These are phyloP conservation scores for Rambutsinella grinnellia DNA, from an alignment of 2,888 invertebrate species.

Conservation along the genomic window DNA sequence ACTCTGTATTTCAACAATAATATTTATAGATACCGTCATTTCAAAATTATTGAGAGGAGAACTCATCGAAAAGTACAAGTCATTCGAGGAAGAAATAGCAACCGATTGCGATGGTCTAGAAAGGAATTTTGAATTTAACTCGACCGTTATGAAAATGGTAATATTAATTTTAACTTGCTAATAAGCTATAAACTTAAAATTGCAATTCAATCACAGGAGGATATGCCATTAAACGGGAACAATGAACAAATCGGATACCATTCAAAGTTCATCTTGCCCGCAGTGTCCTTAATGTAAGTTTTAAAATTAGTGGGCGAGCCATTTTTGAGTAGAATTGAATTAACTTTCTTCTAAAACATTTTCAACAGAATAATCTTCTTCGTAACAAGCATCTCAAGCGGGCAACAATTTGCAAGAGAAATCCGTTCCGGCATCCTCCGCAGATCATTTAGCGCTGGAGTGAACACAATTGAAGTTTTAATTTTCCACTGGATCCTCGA, in stretches of 20 bases:
- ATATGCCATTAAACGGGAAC: slow-evolving; percentile 5
- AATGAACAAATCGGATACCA: slow-evolving; percentile 15
- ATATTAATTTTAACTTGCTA: neutral
- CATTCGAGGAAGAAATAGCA: slow-evolving; percentile 37
- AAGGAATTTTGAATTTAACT: slow-evolving; percentile 24
- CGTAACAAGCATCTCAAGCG: slow-evolving; percentile 38
- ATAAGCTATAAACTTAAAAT: too few relatives aligned
- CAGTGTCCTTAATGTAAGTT: slow-evolving; percentile 24
- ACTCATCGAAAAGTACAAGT: slow-evolving; percentile 37
- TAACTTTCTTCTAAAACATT: neutral
- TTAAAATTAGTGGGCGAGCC: neutral
- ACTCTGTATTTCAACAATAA: neutral
- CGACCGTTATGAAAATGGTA: slow-evolving; percentile 46
- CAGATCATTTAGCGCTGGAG: slow-evolving; percentile 35
- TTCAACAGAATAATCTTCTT: slow-evolving; percentile 38
- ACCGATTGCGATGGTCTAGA: slow-evolving; percentile 43
- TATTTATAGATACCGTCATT: slow-evolving; percentile 28
- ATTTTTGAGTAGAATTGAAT: too few relatives aligned
- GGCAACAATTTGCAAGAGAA: slow-evolving; percentile 26
- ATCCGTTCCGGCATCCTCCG: slow-evolving; percentile 24
- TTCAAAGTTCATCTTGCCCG: slow-evolving; percentile 29
- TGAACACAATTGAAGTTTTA: slow-evolving; percentile 30
- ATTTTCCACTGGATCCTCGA: slow-evolving; percentile 40
- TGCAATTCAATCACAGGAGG: slow-evolving; percentile 25
- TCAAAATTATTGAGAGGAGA: slow-evolving; percentile 21